Evolutionary conservation across 1,140 invertebrate species (phyloP), one percentile per base, ranked within the genome.

Genomic region (Leptopilina clavipes): DNA sequence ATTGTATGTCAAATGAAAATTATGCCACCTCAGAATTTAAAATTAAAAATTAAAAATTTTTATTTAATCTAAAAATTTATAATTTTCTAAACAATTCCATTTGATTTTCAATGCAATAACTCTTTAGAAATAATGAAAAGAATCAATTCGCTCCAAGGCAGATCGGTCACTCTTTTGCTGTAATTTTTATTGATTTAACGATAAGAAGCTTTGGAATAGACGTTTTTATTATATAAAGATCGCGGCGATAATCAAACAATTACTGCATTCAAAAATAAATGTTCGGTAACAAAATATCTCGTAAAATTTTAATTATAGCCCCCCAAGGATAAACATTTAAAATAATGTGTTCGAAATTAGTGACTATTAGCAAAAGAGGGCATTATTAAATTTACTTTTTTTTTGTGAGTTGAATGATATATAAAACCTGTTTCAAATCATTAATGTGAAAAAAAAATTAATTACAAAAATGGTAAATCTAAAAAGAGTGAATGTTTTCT

Each of bases 151-250:
- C 11, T 25, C 10, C 10, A 10, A 65, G 56, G 7, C 25, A 31
- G 1, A 5, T 31, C 14, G 25, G 3, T 25, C 6, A 65, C 59
- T 31, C 14, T 31, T 1, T 40, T n/a, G 8, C 22, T 10, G 25
- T 31, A 31, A 37, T 65, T 65, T n/a, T 65, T 31, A 65, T 65
- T 65, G 25, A 65, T 65, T 65, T 65, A 14, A 65, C 12, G 59
- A 65, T 65, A 65, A 65, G 25, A n/a, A 65, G 19, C 59, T 25
- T 65, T 65, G 22, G 12, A 48, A 19, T 12, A 31, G 25, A 37
- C 19, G n/a, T 65, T 31, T 31, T 65, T 65, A 0, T 40, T 8
- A 31, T 40, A 31, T 65, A 11, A 37, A 65, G 25, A 65, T 65
- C 59, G 3, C 25, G 12, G 6, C 9, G 12, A 31, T 65, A 65